phyloP scores from a whole-genome alignment of 2,888 invertebrate genomes.

The Nymphalis polychloros region DNA sequence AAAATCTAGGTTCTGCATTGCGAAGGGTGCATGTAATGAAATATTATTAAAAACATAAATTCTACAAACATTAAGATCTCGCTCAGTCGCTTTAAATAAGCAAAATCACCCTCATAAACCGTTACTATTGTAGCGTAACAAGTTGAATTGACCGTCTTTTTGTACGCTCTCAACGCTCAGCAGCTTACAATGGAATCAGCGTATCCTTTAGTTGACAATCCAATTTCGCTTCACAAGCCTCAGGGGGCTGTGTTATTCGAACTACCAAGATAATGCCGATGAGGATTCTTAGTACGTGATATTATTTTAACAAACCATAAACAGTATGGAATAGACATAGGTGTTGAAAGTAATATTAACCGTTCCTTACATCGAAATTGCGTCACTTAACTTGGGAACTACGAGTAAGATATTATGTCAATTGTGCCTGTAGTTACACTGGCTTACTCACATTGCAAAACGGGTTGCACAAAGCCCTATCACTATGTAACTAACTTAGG shows the following conservation, averaged over 20 bases:
- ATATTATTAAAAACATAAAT: neutral
- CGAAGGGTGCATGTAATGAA: too few species aligned
- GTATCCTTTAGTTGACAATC: slow-evolving; percentile 48
- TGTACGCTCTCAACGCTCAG: slow-evolving; percentile 15
- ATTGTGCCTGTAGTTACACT: too few species aligned
- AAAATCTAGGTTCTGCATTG: too few species aligned
- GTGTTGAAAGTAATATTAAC: too few species aligned
- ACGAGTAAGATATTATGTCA: too few species aligned
- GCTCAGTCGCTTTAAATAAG: neutral
- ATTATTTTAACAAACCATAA: neutral
- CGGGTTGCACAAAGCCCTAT: too few species aligned
- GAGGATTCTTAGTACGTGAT: slow-evolving; percentile 4
- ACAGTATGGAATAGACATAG: too few species aligned
- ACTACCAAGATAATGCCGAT: slow-evolving; percentile 19
- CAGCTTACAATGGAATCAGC: slow-evolving; percentile 34
- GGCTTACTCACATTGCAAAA: too few species aligned
- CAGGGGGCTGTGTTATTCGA: slow-evolving; percentile 35
- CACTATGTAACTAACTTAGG: too few species aligned
- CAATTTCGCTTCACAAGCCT: slow-evolving; percentile 53
- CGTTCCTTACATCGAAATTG: too few species aligned
- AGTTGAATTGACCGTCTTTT: slow-evolving; percentile 20
- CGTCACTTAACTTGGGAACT: too few species aligned
- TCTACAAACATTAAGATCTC: neutral
- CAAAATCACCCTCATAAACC: neutral
- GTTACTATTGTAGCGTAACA: slow-evolving; percentile 18